Evolutionary conservation across 2,113 vertebrate genomes (phyloP).

Genomic region (Furnarius figulus): DNA sequence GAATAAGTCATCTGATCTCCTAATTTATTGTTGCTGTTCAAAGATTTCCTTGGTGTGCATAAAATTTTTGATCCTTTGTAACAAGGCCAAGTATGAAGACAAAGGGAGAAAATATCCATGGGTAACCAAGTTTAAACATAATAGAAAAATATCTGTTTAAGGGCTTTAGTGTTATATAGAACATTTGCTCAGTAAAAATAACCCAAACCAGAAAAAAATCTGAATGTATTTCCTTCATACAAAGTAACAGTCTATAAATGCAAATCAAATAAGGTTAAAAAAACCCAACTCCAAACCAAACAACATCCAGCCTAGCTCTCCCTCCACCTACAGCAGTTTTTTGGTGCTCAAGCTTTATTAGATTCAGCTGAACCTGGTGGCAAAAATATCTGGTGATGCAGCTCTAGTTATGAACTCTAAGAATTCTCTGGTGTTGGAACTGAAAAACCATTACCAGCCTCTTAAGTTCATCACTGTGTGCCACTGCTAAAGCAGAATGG

Average conservation of each 20-base stretch:
- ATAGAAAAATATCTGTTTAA: not conserved
- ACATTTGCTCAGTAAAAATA: not conserved
- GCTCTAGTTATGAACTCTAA: not conserved
- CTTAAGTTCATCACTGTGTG: not conserved
- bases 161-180: not conserved
- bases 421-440: not conserved
- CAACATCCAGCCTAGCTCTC: not conserved
- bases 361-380: not conserved
- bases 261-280: not conserved
- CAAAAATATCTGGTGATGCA: not conserved
- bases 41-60: not conserved
- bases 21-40: slow-evolving; percentile 25
- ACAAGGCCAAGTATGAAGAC: slow-evolving; percentile 16
- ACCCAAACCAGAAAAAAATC: not conserved
- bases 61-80: slow-evolving; percentile 30
- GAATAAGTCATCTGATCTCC: not conserved
- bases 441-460: not conserved
- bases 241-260: slow-evolving; percentile 9
- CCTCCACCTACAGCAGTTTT: not conserved
- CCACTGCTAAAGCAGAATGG: not conserved
- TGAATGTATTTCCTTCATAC: not conserved
- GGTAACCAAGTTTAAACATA: not conserved
- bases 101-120: slow-evolving; percentile 11
- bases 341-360: not conserved
- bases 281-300: not conserved